phyloP scores from a whole-genome alignment of 2,113 vertebrate species.

The Verasper variegatus region DNA sequence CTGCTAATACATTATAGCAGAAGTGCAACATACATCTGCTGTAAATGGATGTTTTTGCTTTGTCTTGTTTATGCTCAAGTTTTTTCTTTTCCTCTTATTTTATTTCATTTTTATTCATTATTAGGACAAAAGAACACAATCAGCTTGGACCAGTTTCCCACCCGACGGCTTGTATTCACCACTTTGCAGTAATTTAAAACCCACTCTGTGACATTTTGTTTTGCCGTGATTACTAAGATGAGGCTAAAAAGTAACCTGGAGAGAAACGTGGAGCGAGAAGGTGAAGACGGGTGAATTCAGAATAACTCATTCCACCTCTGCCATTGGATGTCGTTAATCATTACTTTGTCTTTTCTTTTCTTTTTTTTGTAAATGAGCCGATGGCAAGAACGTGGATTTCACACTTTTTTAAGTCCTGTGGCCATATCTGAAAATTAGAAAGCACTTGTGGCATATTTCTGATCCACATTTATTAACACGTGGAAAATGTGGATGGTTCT shows the following conservation, averaged over 20 bases:
- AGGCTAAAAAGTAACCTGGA: conserved; percentile 1
- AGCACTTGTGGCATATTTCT: neutral
- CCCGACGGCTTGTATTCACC: neutral
- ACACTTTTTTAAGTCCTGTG: conserved; percentile 15
- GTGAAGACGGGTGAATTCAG: neutral
- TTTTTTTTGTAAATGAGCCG: conserved; percentile 29
- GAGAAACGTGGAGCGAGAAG: neutral
- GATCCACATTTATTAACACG: neutral
- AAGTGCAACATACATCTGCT: conserved; percentile 11
- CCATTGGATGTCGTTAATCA: conserved; percentile 24
- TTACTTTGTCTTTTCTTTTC: conserved; percentile 7
- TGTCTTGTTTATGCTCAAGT: neutral
- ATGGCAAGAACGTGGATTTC: conserved; percentile 4
- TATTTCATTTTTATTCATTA: neutral
- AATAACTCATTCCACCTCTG: conserved; percentile 8
- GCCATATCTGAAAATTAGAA: neutral
- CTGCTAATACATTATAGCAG: neutral
- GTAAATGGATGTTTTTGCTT: neutral
- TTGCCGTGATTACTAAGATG: neutral
- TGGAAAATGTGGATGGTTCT: neutral
- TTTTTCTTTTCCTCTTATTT: neutral
- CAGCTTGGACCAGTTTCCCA: neutral
- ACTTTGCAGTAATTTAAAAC: conserved; percentile 18
- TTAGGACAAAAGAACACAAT: neutral
- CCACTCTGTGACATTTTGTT: neutral